phyloP scores from a whole-genome alignment of 92 coral and sea anemone species.

The Desmophyllum pertusum region DNA sequence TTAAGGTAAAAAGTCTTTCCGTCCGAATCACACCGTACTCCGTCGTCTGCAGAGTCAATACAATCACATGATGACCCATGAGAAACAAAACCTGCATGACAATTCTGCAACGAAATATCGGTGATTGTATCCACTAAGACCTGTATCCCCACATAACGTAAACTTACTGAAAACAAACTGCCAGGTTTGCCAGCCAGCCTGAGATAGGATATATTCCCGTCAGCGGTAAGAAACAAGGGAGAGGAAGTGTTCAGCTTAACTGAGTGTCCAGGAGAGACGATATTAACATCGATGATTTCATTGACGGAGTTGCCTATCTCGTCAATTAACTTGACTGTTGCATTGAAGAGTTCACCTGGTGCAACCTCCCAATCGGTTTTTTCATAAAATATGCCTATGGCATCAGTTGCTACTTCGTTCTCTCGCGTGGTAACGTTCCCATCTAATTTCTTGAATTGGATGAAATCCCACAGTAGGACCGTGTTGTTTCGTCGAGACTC shows the following conservation, averaged over 20 bases:
- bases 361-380: conserved; percentile 79
- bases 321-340: conserved; percentile 69
- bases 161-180: conserved; percentile 41
- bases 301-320: conserved; percentile 71
- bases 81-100: conserved; percentile 67
- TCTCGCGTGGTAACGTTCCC: no score
- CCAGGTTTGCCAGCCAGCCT: conserved; percentile 55
- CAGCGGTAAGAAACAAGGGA: conserved; percentile 67
- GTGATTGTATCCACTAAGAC: conserved; percentile 45
- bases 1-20: conserved; percentile 39
- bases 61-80: conserved; percentile 52
- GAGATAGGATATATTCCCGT: conserved; percentile 43
- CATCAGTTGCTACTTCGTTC: conserved; percentile 82
- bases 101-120: conserved; percentile 51
- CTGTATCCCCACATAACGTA: conserved; percentile 69
- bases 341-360: conserved; percentile 75
- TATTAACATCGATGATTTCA: conserved; percentile 73
- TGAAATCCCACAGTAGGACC: conserved; percentile 76
- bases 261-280: conserved; percentile 2
- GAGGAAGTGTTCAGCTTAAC: conserved; percentile 60
- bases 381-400: conserved; percentile 57
- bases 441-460: conserved; percentile 49
- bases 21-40: not conserved
- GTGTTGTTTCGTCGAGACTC: conserved; percentile 64
- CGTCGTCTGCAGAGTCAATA: not conserved